These are phyloP conservation scores for Hydraecia micacea DNA, from an alignment of 2,888 invertebrate genomes.

Conservation along the genomic window DNA sequence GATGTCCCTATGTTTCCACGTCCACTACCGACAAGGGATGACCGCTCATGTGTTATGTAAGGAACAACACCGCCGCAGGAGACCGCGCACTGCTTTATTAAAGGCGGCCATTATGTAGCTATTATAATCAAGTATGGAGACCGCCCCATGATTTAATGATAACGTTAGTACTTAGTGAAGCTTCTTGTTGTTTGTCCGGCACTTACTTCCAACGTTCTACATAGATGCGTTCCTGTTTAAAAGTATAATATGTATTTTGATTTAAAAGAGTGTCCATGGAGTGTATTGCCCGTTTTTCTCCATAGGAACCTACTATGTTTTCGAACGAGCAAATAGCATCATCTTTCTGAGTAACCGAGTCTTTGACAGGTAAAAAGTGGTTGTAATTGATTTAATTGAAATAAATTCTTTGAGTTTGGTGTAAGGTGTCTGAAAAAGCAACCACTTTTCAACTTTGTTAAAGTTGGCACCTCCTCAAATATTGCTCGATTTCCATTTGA, in stretches of 20 bases:
- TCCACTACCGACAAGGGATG: constrained; percentile 3
- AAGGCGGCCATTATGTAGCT: constrained; percentile 29
- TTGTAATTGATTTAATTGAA: too few species aligned
- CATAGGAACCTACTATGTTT: too few species aligned
- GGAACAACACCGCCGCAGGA: constrained; percentile 27
- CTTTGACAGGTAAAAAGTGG: too few species aligned
- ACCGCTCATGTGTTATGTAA: constrained; percentile 42
- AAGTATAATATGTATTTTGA: too few species aligned
- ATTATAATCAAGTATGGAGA: constrained; percentile 22
- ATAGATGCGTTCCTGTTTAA: neutral
- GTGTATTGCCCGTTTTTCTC: too few species aligned
- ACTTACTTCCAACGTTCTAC: neutral
- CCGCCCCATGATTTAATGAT: constrained; percentile 12
- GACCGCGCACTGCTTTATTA: constrained; percentile 36
- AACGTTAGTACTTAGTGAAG: neutral
- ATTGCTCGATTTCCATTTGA: neutral
- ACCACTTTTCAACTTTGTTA: neutral
- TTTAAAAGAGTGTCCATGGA: too few species aligned
- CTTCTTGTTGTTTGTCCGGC: neutral
- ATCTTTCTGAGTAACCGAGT: too few species aligned
- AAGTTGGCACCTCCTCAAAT: neutral
- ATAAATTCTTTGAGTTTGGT: too few species aligned
- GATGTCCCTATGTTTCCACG: too few species aligned
- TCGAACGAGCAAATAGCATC: too few species aligned
- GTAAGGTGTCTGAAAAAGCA: neutral